Evolutionary conservation across 2,113 vertebrate genomes (phyloP).

Genomic region (Misgurnus anguillicaudatus): DNA sequence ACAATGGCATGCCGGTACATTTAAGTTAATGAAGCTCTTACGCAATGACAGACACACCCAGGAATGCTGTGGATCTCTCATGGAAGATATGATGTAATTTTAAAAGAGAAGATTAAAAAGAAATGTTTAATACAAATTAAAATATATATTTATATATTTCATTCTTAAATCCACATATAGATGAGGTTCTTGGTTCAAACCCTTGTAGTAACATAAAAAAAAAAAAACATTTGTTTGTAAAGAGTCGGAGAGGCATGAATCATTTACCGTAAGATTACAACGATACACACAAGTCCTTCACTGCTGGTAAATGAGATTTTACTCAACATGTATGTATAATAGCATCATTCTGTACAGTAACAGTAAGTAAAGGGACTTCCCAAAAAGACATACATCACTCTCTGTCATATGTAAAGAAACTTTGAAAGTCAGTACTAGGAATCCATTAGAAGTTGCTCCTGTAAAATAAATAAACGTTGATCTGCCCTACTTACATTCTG

Average conservation of each 20-base stretch:
- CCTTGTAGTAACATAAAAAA: not conserved
- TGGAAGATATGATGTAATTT: not conserved
- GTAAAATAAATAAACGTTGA: not conserved
- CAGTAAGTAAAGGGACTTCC: constrained; percentile 5
- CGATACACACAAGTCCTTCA: not conserved
- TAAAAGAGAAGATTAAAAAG: not conserved
- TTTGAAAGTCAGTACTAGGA: not conserved
- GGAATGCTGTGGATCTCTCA: constrained; percentile 12
- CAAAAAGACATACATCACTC: not conserved
- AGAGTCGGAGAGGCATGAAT: not conserved
- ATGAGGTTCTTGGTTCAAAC: not conserved
- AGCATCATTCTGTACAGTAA: not conserved
- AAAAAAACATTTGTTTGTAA: not conserved
- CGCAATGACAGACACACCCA: constrained; percentile 45
- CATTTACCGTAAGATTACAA: constrained; percentile 9
- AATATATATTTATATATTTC: not conserved
- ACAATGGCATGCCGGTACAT: constrained; percentile 37
- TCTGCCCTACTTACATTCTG: not conserved
- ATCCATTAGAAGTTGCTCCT: not conserved
- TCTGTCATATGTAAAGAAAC: constrained; percentile 7
- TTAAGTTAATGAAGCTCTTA: constrained; percentile 30
- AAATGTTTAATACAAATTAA: no score
- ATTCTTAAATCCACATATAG: not conserved
- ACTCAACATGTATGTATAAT: not conserved
- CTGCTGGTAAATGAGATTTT: constrained; percentile 7